phyloP scores from a whole-genome alignment of 1,140 invertebrate genomes.

The Papilio helenus region DNA sequence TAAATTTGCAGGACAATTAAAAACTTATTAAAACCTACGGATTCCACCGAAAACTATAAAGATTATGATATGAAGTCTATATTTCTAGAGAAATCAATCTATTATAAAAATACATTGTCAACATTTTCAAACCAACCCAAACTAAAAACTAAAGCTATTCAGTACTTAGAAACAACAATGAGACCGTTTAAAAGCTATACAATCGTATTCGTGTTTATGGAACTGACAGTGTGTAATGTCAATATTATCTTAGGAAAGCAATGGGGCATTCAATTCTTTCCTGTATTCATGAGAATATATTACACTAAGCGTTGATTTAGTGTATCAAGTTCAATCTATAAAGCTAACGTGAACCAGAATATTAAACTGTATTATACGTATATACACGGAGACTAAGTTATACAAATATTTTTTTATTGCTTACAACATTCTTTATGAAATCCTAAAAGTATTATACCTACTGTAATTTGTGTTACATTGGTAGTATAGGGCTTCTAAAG shows the following conservation, averaged over 20 bases:
- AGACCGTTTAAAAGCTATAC: conserved; percentile 16
- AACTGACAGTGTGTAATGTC: conserved; percentile 36
- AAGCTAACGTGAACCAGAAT: background rate
- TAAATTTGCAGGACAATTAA: conserved; percentile 18
- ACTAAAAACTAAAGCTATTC: background rate
- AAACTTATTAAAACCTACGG: background rate
- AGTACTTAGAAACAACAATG: conserved; percentile 29
- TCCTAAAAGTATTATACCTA: too few species aligned
- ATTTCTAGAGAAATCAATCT: background rate
- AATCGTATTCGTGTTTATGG: conserved; percentile 42
- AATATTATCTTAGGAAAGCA: conserved; percentile 44
- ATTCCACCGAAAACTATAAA: background rate
- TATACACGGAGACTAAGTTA: too few species aligned
- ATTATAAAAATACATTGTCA: background rate
- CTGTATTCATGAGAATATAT: conserved; percentile 22
- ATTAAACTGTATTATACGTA: background rate
- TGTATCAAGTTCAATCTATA: background rate
- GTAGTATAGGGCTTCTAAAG: conserved; percentile 1
- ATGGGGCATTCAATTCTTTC: conserved; percentile 10
- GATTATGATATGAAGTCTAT: background rate
- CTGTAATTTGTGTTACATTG: background rate
- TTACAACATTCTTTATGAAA: too few species aligned
- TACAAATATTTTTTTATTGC: too few species aligned
- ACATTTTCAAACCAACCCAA: background rate
- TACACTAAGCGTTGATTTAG: conserved; percentile 5